Percentiles rank a stretch among this genome's conserved stretches.
Conservation (phyloP, 2,888 invertebrate genomes). For the Latheticus oryzae region DNA sequence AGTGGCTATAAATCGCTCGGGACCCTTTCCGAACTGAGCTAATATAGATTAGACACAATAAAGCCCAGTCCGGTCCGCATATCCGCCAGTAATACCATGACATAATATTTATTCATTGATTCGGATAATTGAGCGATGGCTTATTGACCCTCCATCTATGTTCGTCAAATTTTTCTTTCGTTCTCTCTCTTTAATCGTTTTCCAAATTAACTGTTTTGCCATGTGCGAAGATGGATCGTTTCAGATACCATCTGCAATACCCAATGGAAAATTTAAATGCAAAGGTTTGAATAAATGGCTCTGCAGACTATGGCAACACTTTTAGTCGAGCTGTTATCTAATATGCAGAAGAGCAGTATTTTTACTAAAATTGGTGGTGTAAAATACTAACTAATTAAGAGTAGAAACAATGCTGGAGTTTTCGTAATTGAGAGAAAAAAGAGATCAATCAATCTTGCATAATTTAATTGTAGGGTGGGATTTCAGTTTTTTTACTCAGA, state of each 20-base stretch:
- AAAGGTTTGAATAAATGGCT: conserved; percentile 33
- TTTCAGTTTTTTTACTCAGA: conserved; percentile 5
- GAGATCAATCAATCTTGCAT: neutral
- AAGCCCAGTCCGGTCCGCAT: conserved; percentile 32
- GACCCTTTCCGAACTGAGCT: conserved; percentile 35
- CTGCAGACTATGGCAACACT: conserved; percentile 29
- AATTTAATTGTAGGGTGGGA: conserved; percentile 6
- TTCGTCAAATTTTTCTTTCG: conserved; percentile 6
- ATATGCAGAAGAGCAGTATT: conserved; percentile 42
- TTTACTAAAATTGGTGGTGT: conserved; percentile 31
- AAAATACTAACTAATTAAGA: conserved; percentile 36
- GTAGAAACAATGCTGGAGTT: conserved; percentile 1
- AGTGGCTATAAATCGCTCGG: conserved; percentile 47
- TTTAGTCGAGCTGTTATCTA: conserved; percentile 38
- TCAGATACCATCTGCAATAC: conserved; percentile 38
- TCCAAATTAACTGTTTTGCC: conserved; percentile 19
- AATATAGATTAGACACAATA: conserved; percentile 43
- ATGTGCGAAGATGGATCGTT: conserved; percentile 34
- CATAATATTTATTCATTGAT: conserved; percentile 29
- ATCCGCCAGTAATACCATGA: conserved; percentile 10
- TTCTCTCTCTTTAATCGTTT: neutral
- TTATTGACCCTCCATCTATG: conserved; percentile 12
- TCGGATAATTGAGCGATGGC: conserved; percentile 22
- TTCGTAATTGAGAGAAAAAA: conserved; percentile 2
- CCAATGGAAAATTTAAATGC: conserved; percentile 44